These are phyloP conservation scores for Noctua comes DNA, from an alignment of 2,888 invertebrate genomes.

Conservation along the genomic window DNA sequence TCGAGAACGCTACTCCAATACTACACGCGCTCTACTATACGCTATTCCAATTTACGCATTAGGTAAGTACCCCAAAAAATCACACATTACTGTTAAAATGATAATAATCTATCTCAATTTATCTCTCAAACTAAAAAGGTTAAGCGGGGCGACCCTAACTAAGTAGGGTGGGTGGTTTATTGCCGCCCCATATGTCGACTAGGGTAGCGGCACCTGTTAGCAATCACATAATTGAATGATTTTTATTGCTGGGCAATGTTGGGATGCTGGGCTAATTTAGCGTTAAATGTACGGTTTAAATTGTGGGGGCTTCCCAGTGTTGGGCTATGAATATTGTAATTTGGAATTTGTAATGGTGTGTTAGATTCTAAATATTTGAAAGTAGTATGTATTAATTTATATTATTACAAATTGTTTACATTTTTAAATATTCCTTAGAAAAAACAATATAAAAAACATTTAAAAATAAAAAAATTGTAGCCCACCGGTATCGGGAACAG, in stretches of 20 bases:
- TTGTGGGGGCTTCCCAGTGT: slow-evolving; percentile 30
- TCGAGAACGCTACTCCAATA: too few relatives aligned
- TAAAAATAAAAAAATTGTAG: too few relatives aligned
- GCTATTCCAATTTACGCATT: not conserved
- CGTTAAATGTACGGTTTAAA: slow-evolving; percentile 58
- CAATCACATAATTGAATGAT: slow-evolving; percentile 55
- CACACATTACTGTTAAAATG: slow-evolving; percentile 41
- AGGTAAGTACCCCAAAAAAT: slow-evolving; percentile 28
- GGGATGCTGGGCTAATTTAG: slow-evolving; percentile 58
- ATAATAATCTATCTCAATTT: slow-evolving; percentile 41
- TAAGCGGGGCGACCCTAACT: slow-evolving; percentile 49
- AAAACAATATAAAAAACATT: too few relatives aligned
- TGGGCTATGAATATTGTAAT: slow-evolving; percentile 20
- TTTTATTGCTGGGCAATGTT: slow-evolving; percentile 62
- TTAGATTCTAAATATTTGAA: slow-evolving; percentile 15
- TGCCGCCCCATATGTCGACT: slow-evolving; percentile 63
- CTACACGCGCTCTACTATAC: too few relatives aligned
- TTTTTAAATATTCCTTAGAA: too few relatives aligned
- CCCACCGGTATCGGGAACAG: too few relatives aligned
- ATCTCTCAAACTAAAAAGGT: slow-evolving; percentile 40
- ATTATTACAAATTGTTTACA: too few relatives aligned
- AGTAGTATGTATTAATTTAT: too few relatives aligned
- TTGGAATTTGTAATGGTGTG: slow-evolving; percentile 18
- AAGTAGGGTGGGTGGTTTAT: slow-evolving; percentile 60
- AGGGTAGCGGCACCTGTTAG: slow-evolving; percentile 59